Evolutionary conservation across 1,140 invertebrate species (phyloP).

Genomic region (Neodiprion lecontei): DNA sequence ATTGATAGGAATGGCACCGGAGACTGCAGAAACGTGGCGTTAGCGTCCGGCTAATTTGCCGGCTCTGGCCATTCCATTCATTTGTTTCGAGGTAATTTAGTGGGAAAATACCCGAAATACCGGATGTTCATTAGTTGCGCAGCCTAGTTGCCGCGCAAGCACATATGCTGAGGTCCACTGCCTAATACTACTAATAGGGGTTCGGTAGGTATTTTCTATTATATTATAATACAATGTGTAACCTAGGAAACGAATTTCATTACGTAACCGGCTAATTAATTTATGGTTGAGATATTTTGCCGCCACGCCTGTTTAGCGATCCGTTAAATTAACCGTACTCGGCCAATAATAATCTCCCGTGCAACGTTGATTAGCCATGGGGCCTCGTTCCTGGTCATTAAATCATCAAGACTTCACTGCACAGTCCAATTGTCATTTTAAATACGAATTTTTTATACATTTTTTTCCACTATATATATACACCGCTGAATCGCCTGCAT

Average conservation of each 20-base stretch:
- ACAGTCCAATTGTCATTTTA: too few species aligned
- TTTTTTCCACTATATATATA: too few species aligned
- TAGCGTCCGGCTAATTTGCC: slow-evolving; percentile 1
- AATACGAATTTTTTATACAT: too few species aligned
- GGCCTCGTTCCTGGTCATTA: too few species aligned
- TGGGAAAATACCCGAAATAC: slow-evolving; percentile 7
- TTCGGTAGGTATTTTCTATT: neutral
- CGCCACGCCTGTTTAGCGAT: neutral
- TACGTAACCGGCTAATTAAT: neutral
- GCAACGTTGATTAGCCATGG: too few species aligned
- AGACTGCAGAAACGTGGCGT: neutral
- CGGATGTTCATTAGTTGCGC: slow-evolving; percentile 7
- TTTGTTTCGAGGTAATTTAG: slow-evolving; percentile 7
- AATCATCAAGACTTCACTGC: too few species aligned
- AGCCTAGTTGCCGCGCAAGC: neutral
- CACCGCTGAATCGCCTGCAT: too few species aligned
- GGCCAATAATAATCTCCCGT: too few species aligned
- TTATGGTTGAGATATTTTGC: neutral
- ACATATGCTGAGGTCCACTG: neutral
- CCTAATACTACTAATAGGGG: slow-evolving; percentile 3
- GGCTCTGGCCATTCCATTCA: neutral
- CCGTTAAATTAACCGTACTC: neutral
- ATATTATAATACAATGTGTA: neutral
- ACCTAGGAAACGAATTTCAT: slow-evolving; percentile 2
- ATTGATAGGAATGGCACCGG: neutral